Evolutionary conservation across 2,888 invertebrate genomes (phyloP).

Genomic region (Mechanitis messenoides): DNA sequence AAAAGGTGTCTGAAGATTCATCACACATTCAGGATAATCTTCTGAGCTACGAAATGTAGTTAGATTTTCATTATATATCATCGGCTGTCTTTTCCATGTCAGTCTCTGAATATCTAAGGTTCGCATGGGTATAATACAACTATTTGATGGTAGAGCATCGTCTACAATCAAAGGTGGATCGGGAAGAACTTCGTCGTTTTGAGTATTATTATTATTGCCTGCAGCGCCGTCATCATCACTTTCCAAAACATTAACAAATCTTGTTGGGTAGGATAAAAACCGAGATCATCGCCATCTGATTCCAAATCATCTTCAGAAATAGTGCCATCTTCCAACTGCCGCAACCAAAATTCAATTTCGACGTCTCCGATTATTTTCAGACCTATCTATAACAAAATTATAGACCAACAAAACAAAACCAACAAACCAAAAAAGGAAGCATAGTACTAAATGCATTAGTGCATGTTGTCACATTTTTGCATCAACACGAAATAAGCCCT

Average conservation of each 20-base stretch:
- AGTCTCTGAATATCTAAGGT: conserved; percentile 11
- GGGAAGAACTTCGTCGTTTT: conserved; percentile 3
- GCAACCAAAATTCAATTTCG: conserved; percentile 4
- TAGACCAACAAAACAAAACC: conserved; percentile 9
- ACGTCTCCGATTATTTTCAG: conserved; percentile 11
- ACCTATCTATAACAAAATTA: too few species aligned
- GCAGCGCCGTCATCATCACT: conserved; percentile 12
- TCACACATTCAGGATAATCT: conserved; percentile 11
- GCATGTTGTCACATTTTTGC: too few species aligned
- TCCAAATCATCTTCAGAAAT: conserved; percentile 10
- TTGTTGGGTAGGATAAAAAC: conserved; percentile 11
- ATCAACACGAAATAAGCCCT: too few species aligned
- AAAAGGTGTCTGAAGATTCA: conserved; percentile 21
- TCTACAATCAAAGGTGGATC: conserved; percentile 14
- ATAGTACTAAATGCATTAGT: too few species aligned
- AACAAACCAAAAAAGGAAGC: conserved; percentile 5
- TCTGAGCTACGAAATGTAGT: conserved; percentile 11
- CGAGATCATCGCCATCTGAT: conserved; percentile 1
- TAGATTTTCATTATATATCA: conserved; percentile 7
- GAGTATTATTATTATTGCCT: conserved; percentile 8
- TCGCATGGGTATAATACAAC: conserved; percentile 14
- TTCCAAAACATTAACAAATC: conserved; percentile 11
- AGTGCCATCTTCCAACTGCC: conserved; percentile 7
- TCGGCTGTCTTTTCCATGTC: conserved; percentile 13
- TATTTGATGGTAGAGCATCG: conserved; percentile 12